Conservation (phyloP, 2,797 vertebrate genomes). For the Hippoglossus hippoglossus region DNA sequence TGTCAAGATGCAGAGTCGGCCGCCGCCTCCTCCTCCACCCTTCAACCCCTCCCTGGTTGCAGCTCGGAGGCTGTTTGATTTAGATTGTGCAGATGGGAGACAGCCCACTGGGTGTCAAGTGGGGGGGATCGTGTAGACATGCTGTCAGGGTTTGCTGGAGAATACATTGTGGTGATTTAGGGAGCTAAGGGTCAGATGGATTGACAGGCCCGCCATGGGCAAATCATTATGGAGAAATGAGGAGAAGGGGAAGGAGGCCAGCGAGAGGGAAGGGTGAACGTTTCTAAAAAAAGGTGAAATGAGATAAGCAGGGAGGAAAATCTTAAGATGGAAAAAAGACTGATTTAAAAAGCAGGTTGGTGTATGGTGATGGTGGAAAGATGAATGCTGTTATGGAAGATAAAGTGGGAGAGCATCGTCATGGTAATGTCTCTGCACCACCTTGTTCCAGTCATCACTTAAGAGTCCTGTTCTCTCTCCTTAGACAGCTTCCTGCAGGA, state of each 20-base stretch:
- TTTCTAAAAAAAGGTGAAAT: conserved; percentile 42
- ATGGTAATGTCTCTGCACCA: conserved; percentile 21
- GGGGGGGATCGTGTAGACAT: conserved; percentile 60
- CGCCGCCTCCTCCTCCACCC: background rate
- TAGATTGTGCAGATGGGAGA: conserved; percentile 72
- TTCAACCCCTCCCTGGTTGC: conserved; percentile 16
- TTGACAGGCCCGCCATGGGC: conserved; percentile 60
- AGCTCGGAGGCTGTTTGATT: conserved; percentile 75
- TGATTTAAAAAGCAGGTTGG: conserved; percentile 48
- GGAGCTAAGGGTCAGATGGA: conserved; percentile 74
- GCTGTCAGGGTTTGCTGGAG: conserved; percentile 70
- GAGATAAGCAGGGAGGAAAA: conserved; percentile 27
- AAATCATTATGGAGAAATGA: conserved; percentile 67
- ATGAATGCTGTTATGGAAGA: conserved; percentile 31
- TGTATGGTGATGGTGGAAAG: conserved; percentile 4
- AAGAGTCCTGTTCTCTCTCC: conserved; percentile 18
- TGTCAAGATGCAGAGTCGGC: conserved; percentile 46
- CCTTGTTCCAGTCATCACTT: conserved; percentile 38
- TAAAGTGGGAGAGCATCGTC: conserved; percentile 24
- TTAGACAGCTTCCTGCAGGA: conserved; percentile 9
- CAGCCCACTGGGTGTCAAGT: conserved; percentile 71
- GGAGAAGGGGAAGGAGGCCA: conserved; percentile 38
- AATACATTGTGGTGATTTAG: conserved; percentile 81
- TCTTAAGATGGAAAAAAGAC: conserved; percentile 38
- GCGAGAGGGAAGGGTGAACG: conserved; percentile 22